Base-by-base conservation (phyloP, 2,797 vertebrate species). In the Hippocampus kuda region DNA sequence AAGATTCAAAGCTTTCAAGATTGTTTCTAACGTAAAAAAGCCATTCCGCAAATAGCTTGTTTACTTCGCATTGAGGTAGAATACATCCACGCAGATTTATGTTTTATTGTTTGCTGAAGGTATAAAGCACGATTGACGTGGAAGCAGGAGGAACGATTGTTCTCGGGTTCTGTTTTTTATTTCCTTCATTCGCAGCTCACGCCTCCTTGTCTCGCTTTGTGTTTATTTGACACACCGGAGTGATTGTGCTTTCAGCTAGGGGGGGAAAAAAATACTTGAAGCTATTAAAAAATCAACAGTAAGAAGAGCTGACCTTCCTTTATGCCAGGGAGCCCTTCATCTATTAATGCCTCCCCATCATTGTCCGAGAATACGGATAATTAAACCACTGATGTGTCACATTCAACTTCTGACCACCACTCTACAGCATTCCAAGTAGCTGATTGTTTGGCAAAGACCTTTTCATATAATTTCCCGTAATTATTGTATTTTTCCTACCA, bases 361-460 rank as follows among this genome's bases (percentile, higher is more conserved):
- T 67, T 72, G 66, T 81, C 71, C 73, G 60, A 75, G 67, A 75
- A 75, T 70, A 76, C 8, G 27, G 76, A 78, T 79, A 81, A 88
- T 89, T 85, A 86, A 77, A 81, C 77, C 72, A 79, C 70, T 76
- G 82, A 81, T 79, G 74, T 69, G 34, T 63, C 72, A 70, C 73
- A 63, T 82, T 79, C 30, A 73, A 56, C 66, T 66, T 76, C 74
- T 83, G 81, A 88, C 74, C 85, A 75, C 71, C 86, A 88, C 87
- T 87, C 83, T 65, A 84, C 85, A 79, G 46, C 54, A 75, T 87
- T 86, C 76, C 81, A 81, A 87, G 85, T 54, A 78, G 73, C 68
- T 81, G 77, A 87, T 87, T 83, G 71, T 77, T 75, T 74, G 62
- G 69, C 70, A 79, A 77, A 30, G 30, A 30, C 30, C 30, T 65